Percentiles rank a stretch among this genome's conserved stretches.
Conservation (phyloP, 2,113 vertebrate species). For the Pedetes capensis region DNA sequence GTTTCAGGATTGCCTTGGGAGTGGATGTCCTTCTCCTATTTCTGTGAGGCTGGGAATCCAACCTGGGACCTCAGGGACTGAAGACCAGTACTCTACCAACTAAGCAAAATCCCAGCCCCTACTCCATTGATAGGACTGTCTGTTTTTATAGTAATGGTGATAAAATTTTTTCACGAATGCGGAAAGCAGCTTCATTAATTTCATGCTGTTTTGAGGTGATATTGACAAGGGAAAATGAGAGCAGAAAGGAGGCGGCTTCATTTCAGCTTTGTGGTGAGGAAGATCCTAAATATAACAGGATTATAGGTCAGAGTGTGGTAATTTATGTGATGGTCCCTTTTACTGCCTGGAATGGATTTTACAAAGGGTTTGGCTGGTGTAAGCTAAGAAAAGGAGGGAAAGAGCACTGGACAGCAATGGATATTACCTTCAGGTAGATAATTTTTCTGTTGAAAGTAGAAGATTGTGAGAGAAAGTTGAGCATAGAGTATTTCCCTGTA, state of each 20-base stretch:
- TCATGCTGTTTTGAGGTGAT: neutral
- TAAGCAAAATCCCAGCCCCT: too few species aligned
- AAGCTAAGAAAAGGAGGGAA: neutral
- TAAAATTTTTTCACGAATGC: neutral
- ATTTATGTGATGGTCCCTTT: neutral
- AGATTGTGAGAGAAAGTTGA: neutral
- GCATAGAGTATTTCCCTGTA: neutral
- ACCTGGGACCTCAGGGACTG: too few species aligned
- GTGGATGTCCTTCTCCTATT: too few species aligned
- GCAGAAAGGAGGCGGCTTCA: neutral
- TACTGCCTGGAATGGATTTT: neutral
- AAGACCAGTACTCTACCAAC: too few species aligned
- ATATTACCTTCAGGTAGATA: neutral
- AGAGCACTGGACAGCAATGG: neutral
- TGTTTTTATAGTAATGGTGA: neutral
- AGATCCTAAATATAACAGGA: neutral
- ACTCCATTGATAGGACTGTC: neutral
- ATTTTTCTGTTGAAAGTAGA: neutral
- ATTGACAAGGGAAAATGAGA: neutral
- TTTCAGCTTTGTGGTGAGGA: neutral
- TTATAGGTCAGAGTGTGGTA: neutral
- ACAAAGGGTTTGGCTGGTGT: neutral
- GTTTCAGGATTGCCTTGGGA: too few species aligned
- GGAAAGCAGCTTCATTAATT: neutral
- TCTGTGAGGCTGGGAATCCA: too few species aligned